Base-by-base conservation (phyloP, 2,797 vertebrate species). In the Aphelocoma californica region DNA sequence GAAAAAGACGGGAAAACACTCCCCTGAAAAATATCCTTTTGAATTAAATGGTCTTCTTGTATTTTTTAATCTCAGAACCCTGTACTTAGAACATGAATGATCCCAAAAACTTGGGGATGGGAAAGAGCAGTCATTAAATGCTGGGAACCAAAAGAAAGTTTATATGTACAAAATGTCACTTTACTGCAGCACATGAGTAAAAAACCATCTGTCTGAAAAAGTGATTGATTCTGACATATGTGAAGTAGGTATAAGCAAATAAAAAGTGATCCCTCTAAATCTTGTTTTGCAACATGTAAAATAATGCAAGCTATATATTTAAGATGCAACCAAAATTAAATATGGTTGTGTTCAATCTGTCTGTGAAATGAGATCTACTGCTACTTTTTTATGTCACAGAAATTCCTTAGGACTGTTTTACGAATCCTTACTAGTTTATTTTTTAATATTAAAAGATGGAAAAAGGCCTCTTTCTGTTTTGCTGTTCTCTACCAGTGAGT, bases 361-460 rank as follows among this genome's bases (percentile, higher is more conserved):
- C 70, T 73, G 65, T 71, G 91, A 95, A 95, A 97, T 12, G 73
- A 96, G 75, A 84, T 62, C 38, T 93, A 48, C 86, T 96, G 45
- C 65, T 78, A 81, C 54, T 75, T 79, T 56, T 66, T 72, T 45
- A 61, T 84, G 72, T 67, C 73, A 72, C 82, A 92, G 32, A 94
- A 84, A n/a, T 88, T 96, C 65, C 42, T 50, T 38, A 44, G 60
- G 38, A 79, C 50, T 86, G 32, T 79, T 93, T 91, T 88, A 83
- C 90, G 90, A 96, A 90, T 67, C 77, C 92, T 87, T 77, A 85
- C 88, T 65, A 89, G 71, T 96, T 95, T 70, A 94, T 72, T 97
- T 95, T 96, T 96, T 92, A 91, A 95, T 97, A 97, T 90, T 93
- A 91, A 90, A 93, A 88, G 83, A 94, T 94, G 86, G 92, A 96